Evolutionary conservation across 2,113 vertebrate species (phyloP).

Genomic region (Oryzias javanicus): DNA sequence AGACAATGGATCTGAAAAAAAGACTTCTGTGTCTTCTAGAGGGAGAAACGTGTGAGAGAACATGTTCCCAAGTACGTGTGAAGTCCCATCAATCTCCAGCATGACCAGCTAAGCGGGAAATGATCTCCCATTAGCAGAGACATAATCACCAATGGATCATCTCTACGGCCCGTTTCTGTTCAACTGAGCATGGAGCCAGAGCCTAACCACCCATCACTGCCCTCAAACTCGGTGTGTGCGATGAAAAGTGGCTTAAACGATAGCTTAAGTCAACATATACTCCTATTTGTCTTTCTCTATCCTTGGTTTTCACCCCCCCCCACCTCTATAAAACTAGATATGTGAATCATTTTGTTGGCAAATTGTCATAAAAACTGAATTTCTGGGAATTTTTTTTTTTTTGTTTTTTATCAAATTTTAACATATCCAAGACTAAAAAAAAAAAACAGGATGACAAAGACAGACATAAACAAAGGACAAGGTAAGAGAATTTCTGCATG

Average conservation of each 20-base stretch:
- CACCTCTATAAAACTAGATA: slow-evolving; percentile 9
- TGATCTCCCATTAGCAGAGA: slow-evolving; percentile 79
- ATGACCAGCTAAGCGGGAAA: slow-evolving; percentile 78
- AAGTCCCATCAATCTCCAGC: slow-evolving; percentile 72
- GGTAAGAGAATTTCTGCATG: slow-evolving; percentile 34
- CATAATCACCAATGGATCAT: slow-evolving; percentile 82
- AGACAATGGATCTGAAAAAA: slow-evolving; percentile 52
- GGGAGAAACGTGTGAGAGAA: slow-evolving; percentile 24
- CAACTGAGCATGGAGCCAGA: slow-evolving; percentile 72
- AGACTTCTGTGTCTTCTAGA: slow-evolving; percentile 45
- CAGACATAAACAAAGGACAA: slow-evolving; percentile 57
- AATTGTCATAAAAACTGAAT: slow-evolving; percentile 21
- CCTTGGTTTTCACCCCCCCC: slow-evolving; percentile 11
- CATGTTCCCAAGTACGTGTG: slow-evolving; percentile 42
- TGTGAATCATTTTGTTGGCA: slow-evolving; percentile 15
- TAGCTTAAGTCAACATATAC: slow-evolving; percentile 63
- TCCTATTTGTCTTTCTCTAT: slow-evolving; percentile 29
- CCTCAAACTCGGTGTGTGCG: slow-evolving; percentile 47
- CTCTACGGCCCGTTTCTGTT: slow-evolving; percentile 79
- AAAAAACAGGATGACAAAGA: slow-evolving; percentile 15
- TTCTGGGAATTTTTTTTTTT: not conserved
- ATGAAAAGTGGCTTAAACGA: slow-evolving; percentile 46
- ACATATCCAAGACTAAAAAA: slow-evolving; percentile 22
- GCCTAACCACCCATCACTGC: slow-evolving; percentile 65
- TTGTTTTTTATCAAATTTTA: slow-evolving; percentile 15